A percentile compares a stretch with the other conserved stretches of the same genome.
phyloP scores from a whole-genome alignment of 2,113 vertebrate genomes.

The Dicrurus megarhynchus region DNA sequence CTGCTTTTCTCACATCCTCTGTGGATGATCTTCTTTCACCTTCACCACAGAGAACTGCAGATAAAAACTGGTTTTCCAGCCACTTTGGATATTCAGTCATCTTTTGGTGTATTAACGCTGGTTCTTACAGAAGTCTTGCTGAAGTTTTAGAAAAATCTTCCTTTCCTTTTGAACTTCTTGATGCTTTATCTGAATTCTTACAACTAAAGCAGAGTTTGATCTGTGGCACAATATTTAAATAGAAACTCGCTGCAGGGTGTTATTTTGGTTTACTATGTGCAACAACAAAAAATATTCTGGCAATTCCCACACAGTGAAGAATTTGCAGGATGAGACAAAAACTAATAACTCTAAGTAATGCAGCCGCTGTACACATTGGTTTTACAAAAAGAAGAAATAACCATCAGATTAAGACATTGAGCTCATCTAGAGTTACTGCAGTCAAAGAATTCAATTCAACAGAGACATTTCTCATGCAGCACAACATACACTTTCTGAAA shows the following conservation, averaged over 20 bases:
- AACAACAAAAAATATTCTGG: background rate
- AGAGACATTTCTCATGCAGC: background rate
- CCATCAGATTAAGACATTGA: background rate
- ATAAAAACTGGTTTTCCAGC: background rate
- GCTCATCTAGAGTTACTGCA: background rate
- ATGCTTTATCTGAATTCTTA: background rate
- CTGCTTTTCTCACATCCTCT: background rate
- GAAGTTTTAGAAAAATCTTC: background rate
- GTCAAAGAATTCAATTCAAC: background rate
- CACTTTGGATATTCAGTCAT: background rate
- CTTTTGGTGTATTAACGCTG: background rate
- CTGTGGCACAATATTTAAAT: background rate
- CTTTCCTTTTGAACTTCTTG: background rate
- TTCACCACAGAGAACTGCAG: background rate
- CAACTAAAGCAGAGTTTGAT: background rate
- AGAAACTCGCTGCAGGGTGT: background rate
- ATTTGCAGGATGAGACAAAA: background rate
- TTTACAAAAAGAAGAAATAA: constrained; percentile 8
- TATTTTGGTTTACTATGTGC: background rate
- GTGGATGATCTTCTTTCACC: background rate
- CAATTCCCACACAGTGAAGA: background rate
- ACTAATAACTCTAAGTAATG: background rate
- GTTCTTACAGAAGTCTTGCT: background rate
- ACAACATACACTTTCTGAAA: background rate
- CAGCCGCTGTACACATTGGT: background rate